phyloP scores from a whole-genome alignment of 2,113 vertebrate species.

The Planiliza haematocheilus region DNA sequence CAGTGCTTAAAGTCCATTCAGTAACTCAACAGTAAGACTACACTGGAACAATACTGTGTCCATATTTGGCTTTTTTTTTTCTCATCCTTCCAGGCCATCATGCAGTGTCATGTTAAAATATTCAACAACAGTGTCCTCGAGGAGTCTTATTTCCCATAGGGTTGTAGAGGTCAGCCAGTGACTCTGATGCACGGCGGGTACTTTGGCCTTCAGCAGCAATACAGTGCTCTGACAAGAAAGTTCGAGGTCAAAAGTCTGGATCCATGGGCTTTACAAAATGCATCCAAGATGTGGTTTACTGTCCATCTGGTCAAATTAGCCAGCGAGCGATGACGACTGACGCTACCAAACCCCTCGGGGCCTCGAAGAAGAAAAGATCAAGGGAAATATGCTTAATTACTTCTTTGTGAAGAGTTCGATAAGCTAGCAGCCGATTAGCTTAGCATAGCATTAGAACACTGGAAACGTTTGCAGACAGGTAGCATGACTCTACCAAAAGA shows the following conservation, averaged over 20 bases:
- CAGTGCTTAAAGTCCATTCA: constrained; percentile 48
- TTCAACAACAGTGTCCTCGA: constrained; percentile 21
- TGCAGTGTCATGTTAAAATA: constrained; percentile 39
- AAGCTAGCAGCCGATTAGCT: constrained; percentile 4
- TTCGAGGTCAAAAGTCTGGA: constrained; percentile 21
- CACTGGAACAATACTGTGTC: constrained; percentile 33
- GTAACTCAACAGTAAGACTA: constrained; percentile 17
- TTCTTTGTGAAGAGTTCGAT: constrained; percentile 3
- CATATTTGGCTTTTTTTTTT: constrained; percentile 35
- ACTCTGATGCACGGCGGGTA: constrained; percentile 25
- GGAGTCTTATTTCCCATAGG: constrained; percentile 48
- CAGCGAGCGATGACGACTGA: constrained; percentile 1
- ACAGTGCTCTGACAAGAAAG: constrained; percentile 50
- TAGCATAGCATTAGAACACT: constrained; percentile 16
- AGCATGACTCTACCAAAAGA: background rate
- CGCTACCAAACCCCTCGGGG: background rate
- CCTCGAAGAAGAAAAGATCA: background rate
- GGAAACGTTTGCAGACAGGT: background rate
- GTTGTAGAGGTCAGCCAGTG: constrained; percentile 21
- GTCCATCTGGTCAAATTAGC: constrained; percentile 25
- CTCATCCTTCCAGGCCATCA: constrained; percentile 22
- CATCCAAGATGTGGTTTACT: constrained; percentile 16
- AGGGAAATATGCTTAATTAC: background rate
- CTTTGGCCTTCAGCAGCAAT: constrained; percentile 59
- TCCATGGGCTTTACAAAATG: constrained; percentile 38